phyloP scores from a whole-genome alignment of 2,113 vertebrate species.

The Pelecanus crispus region DNA sequence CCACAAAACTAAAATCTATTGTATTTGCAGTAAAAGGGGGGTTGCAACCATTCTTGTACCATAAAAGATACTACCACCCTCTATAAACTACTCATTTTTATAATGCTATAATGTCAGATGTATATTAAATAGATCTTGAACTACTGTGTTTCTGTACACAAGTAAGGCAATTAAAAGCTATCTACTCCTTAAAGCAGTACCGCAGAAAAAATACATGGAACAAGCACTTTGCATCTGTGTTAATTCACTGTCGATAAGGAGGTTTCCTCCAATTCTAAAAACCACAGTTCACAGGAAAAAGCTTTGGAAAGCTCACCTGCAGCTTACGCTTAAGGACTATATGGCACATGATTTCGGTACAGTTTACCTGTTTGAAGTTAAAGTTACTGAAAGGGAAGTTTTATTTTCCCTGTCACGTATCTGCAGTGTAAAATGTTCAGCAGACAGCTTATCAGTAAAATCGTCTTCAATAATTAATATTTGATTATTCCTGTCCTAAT shows the following conservation, averaged over 20 bases:
- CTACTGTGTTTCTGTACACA: background rate
- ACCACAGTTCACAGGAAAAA: background rate
- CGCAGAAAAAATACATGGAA: background rate
- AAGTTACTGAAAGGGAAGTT: background rate
- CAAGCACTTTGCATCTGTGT: background rate
- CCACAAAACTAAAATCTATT: background rate
- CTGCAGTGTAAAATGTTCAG: background rate
- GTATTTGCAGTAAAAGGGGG: background rate
- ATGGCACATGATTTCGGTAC: background rate
- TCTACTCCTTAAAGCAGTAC: background rate
- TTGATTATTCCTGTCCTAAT: background rate
- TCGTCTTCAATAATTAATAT: background rate
- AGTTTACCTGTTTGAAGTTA: background rate
- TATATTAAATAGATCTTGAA: background rate
- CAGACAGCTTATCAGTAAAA: slow-evolving; percentile 8
- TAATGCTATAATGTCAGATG: background rate
- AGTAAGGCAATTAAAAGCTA: background rate
- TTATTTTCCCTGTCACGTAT: background rate
- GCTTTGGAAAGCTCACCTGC: background rate
- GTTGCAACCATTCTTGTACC: background rate
- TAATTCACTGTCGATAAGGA: background rate
- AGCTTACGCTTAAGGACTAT: background rate
- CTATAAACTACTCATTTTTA: background rate
- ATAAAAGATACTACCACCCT: background rate
- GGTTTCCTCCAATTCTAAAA: background rate